phyloP scores from a whole-genome alignment of 1,140 invertebrate genomes.

The Brachionus paranguensis region DNA sequence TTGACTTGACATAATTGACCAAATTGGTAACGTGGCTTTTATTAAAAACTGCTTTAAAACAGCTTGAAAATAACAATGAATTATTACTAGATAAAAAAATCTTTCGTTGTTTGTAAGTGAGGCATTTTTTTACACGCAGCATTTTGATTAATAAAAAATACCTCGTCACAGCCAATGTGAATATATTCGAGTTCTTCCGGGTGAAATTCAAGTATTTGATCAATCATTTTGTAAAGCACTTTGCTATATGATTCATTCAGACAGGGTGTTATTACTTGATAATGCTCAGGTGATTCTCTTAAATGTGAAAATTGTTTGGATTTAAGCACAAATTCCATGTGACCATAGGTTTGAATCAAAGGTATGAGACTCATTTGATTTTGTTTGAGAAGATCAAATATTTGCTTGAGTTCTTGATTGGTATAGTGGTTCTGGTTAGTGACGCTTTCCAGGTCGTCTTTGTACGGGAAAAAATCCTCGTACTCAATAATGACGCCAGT shows the following conservation, averaged over 20 bases:
- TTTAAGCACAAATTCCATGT: slow-evolving; percentile 39
- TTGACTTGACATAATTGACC: slow-evolving; percentile 37
- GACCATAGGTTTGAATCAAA: slow-evolving; percentile 34
- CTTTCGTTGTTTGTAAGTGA: slow-evolving; percentile 16
- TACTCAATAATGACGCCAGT: slow-evolving; percentile 86
- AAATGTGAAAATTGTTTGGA: slow-evolving; percentile 36
- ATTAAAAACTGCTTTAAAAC: background rate
- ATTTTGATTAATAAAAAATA: slow-evolving; percentile 2
- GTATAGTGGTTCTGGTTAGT: slow-evolving; percentile 15
- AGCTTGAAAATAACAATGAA: background rate
- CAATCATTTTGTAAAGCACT: slow-evolving; percentile 36
- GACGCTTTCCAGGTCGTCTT: slow-evolving; percentile 63
- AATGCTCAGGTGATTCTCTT: slow-evolving; percentile 10
- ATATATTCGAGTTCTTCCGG: slow-evolving; percentile 22
- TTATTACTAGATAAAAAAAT: slow-evolving; percentile 36
- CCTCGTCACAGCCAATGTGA: slow-evolving; percentile 40
- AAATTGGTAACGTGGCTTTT: slow-evolving; percentile 19
- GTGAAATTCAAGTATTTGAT: slow-evolving; percentile 18
- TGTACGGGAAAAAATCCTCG: slow-evolving; percentile 95
- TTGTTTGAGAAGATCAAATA: slow-evolving; percentile 16
- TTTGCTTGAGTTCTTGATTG: background rate
- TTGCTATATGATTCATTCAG: slow-evolving; percentile 12
- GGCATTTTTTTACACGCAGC: background rate
- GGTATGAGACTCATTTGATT: slow-evolving; percentile 32
- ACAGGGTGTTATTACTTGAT: slow-evolving; percentile 34